Base-by-base conservation (phyloP, 2,888 invertebrate genomes). In the Callinectes sapidus region DNA sequence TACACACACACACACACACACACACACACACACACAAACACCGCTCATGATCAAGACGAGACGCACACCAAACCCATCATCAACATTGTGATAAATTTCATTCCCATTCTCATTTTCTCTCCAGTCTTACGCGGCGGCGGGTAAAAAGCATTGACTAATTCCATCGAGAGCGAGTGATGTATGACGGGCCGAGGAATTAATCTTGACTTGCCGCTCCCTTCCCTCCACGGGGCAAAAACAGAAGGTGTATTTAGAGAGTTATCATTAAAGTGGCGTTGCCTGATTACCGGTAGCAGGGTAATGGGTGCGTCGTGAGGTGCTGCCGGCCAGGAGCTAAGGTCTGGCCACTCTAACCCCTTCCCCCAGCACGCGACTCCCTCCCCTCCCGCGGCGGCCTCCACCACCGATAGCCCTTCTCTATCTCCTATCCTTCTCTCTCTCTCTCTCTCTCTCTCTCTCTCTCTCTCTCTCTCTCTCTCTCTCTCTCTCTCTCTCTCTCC, bases 211-310 rank as follows among this genome's bases (percentile, higher is more conserved):
- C 92, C 55, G 23, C 54, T 42, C 86, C 61, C 39, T 61, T 66
- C 86, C 86, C 81, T 86, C 86, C 39, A 32, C 35, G 48, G 87
- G 48, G 66, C 42, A 55, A 61, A 92, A 91, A 88, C 55, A 81
- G 91, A 89, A 88, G 88, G 91, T 89, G 91, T 92, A 92, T 92
- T 92, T 92, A 92, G 91, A 92, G 77, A 89, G 89, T 92, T 92
- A 92, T 92, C 89, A 92, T 92, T 92, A 92, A 92, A 89, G 89
- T 92, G 87, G 91, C 91, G 91, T 89, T 71, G 91, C 54, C 88
- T 92, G 89, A 92, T 92, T 92, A 89, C 91, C 91, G 89, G 91
- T 92, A 92, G 91, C 91, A 54, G 54, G 89, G 85, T 92, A 92
- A 92, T 92, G 55, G 91, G 39, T 55, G 89, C 89, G 61, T 92